Conservation (phyloP, 2,113 vertebrate species). For the Pionites leucogaster region DNA sequence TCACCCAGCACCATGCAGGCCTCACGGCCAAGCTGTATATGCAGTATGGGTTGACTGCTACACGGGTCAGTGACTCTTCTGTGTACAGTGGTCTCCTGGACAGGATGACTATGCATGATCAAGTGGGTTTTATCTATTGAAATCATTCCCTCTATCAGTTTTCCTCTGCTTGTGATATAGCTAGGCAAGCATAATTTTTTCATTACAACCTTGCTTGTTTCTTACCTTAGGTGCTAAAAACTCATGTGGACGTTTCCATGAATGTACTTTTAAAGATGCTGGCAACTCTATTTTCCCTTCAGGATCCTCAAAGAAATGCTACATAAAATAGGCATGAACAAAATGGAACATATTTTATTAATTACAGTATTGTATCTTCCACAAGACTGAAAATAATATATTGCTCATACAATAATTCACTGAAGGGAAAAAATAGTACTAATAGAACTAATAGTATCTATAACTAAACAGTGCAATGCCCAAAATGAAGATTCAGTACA, state of each 20-base stretch:
- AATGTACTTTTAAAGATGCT: constrained; percentile 80
- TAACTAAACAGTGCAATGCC: background rate
- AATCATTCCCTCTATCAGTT: background rate
- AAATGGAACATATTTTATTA: background rate
- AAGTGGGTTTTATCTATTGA: background rate
- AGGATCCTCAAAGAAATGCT: constrained; percentile 89
- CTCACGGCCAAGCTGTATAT: background rate
- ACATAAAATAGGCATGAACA: background rate
- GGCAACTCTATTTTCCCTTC: constrained; percentile 88
- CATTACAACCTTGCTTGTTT: background rate
- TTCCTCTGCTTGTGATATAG: background rate
- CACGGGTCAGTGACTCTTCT: fast-evolving
- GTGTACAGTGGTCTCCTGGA: fast-evolving
- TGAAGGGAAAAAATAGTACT: background rate
- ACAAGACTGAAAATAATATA: background rate
- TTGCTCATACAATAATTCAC: background rate
- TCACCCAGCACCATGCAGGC: fast-evolving
- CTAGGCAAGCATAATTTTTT: background rate
- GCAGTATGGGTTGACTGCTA: background rate
- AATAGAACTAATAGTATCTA: background rate
- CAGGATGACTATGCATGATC: background rate
- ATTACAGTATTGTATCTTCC: background rate
- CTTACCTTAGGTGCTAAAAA: constrained; percentile 81
- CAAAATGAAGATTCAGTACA: background rate
- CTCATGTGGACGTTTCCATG: constrained; percentile 90